Evolutionary conservation across 1,140 invertebrate species (phyloP), one percentile per base, ranked within the genome.

Genomic region (Nymphalis io): DNA sequence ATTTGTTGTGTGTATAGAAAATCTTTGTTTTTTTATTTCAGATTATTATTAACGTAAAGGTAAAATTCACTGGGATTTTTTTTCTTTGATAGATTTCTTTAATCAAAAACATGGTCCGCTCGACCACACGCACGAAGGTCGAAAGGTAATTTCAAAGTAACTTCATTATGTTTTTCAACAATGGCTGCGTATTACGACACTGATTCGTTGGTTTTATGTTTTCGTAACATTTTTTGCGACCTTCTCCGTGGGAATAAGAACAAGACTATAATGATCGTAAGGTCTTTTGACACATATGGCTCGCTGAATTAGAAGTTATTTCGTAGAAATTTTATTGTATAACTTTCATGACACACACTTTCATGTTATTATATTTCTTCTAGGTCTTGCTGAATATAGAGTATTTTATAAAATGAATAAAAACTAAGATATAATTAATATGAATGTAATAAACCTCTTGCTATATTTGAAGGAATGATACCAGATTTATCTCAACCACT

Each of bases 161-260:
- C 57, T 67, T 59, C 13, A 67, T 67, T 67, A 67, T 60, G 42
- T 51, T 60, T 48, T 46, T 64, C 51, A 70, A 70, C 61, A 64
- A 64, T 70, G 61, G 55, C n/a, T 44, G 5, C 42, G 53, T 59
- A 27, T 67, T 67, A 67, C 44, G 27, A 67, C 57, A 60, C 44
- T 51, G n/a, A 33, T 27, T 61, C 60, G 60, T 23, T 23, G 18
- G 27, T 67, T 67, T 27, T 48, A 42, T 21, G 20, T 59, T 67
- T 38, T 51, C 23, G 42, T 67, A 48, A 67, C 44, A 44, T 48
- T 59, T 33, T 61, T 48, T 20, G 68, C 57, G 68, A 70, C 55
- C 60, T 51, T 51, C 46, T 70, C 53, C 61, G 62, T 70, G 68
- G 57, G 68, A 70, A 70, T 55, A 63, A 65, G 68, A 61, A 60